A percentile compares a stretch with the other conserved stretches of the same genome.
phyloP scores from a whole-genome alignment of 2,888 invertebrate species.

The Caenorhabditis panamensis region DNA sequence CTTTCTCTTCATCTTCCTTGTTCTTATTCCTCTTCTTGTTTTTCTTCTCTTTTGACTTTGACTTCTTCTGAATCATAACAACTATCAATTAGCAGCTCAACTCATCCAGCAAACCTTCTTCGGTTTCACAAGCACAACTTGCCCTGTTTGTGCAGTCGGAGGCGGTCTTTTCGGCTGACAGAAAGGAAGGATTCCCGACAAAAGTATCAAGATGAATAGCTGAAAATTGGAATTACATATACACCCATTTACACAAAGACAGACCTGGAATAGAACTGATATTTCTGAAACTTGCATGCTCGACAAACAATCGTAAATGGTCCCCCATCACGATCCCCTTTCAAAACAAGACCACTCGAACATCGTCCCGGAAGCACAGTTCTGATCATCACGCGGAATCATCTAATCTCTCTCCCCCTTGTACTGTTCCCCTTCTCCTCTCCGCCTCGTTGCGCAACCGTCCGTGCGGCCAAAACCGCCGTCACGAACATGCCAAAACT shows the following conservation, averaged over 20 bases:
- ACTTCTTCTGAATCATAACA: not conserved
- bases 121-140: too few species aligned
- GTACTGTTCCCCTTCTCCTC: conserved; percentile 12
- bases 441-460: conserved; percentile 41
- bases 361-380: not conserved
- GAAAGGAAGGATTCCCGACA: not conserved
- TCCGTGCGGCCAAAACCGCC: conserved; percentile 15
- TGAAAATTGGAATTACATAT: too few species aligned
- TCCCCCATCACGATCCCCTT: too few species aligned
- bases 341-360: not conserved
- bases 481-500: conserved; percentile 57
- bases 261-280: conserved; percentile 4
- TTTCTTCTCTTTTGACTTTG: not conserved
- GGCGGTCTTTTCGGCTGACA: not conserved
- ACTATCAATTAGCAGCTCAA: too few species aligned
- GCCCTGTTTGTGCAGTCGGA: too few species aligned
- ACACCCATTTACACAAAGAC: not conserved
- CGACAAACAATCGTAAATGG: too few species aligned
- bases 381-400: not conserved
- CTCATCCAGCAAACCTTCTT: too few species aligned
- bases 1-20: not conserved
- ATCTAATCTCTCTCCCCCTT: too few species aligned
- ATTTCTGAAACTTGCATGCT: not conserved
- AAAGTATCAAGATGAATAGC: not conserved
- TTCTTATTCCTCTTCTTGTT: conserved; percentile 1